Evolutionary conservation across 2,888 invertebrate genomes (phyloP), one percentile per base, ranked within the genome.

Genomic region (Drosophila fungiperda): DNA sequence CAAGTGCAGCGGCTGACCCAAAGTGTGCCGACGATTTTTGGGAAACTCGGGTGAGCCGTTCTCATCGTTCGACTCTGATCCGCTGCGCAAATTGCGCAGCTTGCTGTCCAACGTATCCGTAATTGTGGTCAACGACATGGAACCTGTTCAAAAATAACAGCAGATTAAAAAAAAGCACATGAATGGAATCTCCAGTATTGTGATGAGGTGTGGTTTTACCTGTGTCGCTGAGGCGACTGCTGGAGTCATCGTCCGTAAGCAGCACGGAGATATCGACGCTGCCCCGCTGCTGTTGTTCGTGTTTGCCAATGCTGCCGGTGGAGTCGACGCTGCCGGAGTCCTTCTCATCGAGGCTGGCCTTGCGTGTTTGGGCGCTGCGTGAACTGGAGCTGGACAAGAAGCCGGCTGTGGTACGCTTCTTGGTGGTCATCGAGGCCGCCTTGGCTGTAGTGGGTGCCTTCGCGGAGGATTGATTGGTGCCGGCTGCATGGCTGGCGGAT

Each of bases 51-150:
- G 85, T 90, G 94, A 92, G 92, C 94, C 84, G 61, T 92, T 92
- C 76, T 92, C 92, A 93, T 95, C 95, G 92, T 94, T 94, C 53
- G 95, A 94, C 87, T 95, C 95, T 69, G 95, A 95, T 68, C 96
- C 95, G 93, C 95, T 96, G 91, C 96, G 95, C 89, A 96, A 93
- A 89, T 96, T 95, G 87, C 96, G 95, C 93, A 97, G 94, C 93
- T 97, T 97, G 91, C 96, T 96, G 93, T 97, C 97, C 93, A 97
- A 96, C 71, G 97, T 96, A 91, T 96, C 96, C 85, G 97, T 97
- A 92, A 98, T 95, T 87, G 96, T 96, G 92, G 96, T 96, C 93
- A 97, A 94, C 87, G 97, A 96, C 94, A 97, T 97, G 92, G 96
- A 95, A 93, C 97, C 97, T 97, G 94, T 5, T 26, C 11, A 36